These are phyloP conservation scores for Phyllotreta striolata DNA, from an alignment of 2,888 invertebrate species.

Conservation along the genomic window DNA sequence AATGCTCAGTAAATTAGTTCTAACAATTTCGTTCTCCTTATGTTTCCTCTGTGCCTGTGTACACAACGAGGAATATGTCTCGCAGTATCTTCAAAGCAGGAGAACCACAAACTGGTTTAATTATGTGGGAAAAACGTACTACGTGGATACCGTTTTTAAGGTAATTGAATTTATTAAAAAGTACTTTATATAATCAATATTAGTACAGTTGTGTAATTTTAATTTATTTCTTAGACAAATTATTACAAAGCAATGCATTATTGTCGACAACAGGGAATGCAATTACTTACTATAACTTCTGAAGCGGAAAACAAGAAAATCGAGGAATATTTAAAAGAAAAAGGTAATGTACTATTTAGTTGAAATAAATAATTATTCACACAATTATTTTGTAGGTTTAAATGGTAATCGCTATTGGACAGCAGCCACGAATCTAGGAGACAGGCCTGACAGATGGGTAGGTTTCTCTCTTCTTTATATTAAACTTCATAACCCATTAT, in stretches of 20 bases:
- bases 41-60: too few relatives aligned
- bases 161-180: slow-evolving; percentile 3
- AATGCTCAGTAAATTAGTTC: too few relatives aligned
- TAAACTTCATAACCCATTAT: slow-evolving; percentile 3
- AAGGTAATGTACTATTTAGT: slow-evolving; percentile 4
- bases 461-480: slow-evolving; percentile 12
- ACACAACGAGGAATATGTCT: too few relatives aligned
- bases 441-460: slow-evolving; percentile 21
- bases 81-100: too few relatives aligned
- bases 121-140: slow-evolving; percentile 12
- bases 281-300: slow-evolving; percentile 22
- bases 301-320: slow-evolving; percentile 26
- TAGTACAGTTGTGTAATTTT: background rate
- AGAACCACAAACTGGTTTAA: slow-evolving; percentile 6
- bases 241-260: slow-evolving; percentile 26
- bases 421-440: slow-evolving; percentile 28
- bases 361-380: too few relatives aligned
- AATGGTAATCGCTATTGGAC: slow-evolving; percentile 32
- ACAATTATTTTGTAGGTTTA: slow-evolving; percentile 17
- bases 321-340: slow-evolving; percentile 18
- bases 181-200: background rate
- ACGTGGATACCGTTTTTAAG: slow-evolving; percentile 3
- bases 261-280: slow-evolving; percentile 28
- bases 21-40: too few relatives aligned
- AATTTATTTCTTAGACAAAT: slow-evolving; percentile 19